Base-by-base conservation (phyloP, 2,888 invertebrate species). In the Dusona sp. region DNA sequence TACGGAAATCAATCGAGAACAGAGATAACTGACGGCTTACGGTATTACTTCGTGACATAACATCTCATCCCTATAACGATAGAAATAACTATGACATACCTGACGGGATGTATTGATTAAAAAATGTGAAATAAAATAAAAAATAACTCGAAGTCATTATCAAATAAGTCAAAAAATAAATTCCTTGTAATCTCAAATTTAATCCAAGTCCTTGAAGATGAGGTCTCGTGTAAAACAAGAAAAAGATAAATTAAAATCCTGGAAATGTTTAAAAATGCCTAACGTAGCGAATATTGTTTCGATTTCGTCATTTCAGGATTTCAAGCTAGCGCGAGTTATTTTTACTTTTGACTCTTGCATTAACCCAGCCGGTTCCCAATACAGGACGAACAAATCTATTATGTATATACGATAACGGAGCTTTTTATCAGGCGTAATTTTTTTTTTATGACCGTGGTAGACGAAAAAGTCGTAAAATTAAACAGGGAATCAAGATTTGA, bases 291-390 rank as follows among this genome's bases (percentile, higher is more conserved):
- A 57, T 57, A 25, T 2, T 33, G 51, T 13, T 25, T 79, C 57
- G n/a, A 25, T 29, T 57, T 22, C 29, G 8, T 45, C 19, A 36
- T 33, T 42, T 72, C 61, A 29, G 36, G 42, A 57, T 57, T 65
- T 22, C 70, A 57, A 22, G 45, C 54, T 36, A 25, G 42, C n/a
- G 25, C 42, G 67, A 36, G 36, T 68, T 54, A n/a, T 79, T 22
- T n/a, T 42, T n/a, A 51, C 61, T 57, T 33, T 45, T 48, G 38
- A 8, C 8, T 64, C 36, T 33, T 72, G 57, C 70, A 45, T 75
- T 64, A 36, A 29, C n/a, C 22, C 67, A 78, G 68, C 54, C 67
- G 68, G 61, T 61, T 79, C 33, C 38, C 57, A 61, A 79, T 45
- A 68, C 16, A 36, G 9, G 67, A 48, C 54, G 11, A 42, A 42